Conservation (phyloP, 2,888 invertebrate genomes). For the Ischnura elegans region DNA sequence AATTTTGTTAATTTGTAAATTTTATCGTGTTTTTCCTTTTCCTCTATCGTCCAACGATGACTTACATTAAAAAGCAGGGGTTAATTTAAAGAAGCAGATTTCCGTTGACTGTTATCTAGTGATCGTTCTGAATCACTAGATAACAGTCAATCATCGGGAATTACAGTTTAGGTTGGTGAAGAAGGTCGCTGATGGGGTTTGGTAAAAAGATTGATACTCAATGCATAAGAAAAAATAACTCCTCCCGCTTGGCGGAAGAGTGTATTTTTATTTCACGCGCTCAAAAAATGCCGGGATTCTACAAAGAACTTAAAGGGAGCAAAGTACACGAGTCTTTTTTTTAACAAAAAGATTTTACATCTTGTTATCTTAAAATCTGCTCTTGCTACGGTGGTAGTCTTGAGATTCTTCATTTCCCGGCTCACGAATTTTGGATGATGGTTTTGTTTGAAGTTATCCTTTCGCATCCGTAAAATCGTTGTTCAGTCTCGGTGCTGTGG, state of each 20-base stretch:
- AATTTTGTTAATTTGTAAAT: no score
- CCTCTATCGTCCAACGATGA: no score
- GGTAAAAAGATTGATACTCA: neutral
- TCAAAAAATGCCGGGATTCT: neutral
- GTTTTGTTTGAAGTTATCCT: neutral
- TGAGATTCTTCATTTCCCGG: constrained; percentile 18
- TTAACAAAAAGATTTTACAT: neutral
- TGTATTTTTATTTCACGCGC: constrained; percentile 24
- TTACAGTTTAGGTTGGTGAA: neutral
- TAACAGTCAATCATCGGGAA: no score
- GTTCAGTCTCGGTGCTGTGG: constrained; percentile 3
- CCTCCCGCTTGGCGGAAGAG: constrained; percentile 22
- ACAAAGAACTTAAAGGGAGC: constrained; percentile 10
- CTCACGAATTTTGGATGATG: neutral
- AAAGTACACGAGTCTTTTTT: neutral
- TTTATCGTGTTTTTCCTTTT: no score
- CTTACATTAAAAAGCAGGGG: no score
- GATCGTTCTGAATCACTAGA: no score
- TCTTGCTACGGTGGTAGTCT: neutral
- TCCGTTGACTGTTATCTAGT: no score
- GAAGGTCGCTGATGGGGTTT: neutral
- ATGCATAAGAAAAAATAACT: neutral
- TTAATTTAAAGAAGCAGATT: no score
- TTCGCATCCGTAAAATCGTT: neutral
- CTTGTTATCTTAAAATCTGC: neutral